phyloP scores from a whole-genome alignment of 23 tunicate genomes.

The Halocynthia roretzi region DNA sequence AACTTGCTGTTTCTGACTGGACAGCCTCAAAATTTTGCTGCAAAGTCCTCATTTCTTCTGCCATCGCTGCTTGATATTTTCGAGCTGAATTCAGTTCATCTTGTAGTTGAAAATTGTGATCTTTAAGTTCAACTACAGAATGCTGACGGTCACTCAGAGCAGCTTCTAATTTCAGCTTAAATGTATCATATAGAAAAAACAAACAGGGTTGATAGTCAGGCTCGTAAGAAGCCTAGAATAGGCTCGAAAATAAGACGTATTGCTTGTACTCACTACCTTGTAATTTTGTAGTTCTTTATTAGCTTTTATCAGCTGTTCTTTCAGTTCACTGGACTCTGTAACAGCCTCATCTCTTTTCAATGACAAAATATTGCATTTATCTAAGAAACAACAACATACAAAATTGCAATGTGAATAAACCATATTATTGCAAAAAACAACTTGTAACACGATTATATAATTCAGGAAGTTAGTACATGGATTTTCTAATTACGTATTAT shows the following conservation, averaged over 20 bases:
- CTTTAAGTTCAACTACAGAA: conserved; percentile 42
- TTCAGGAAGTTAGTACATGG: no score
- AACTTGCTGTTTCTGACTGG: conserved; percentile 20
- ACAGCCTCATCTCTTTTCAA: conserved; percentile 47
- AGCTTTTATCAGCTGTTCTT: conserved; percentile 22
- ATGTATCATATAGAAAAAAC: neutral
- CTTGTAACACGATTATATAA: no score
- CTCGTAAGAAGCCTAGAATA: neutral
- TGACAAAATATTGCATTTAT: conserved; percentile 27
- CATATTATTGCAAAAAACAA: neutral
- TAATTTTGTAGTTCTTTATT: conserved; percentile 26
- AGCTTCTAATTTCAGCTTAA: conserved; percentile 53
- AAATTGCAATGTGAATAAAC: neutral
- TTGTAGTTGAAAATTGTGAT: conserved; percentile 19
- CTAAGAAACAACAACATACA: conserved; percentile 11
- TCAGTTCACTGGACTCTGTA: conserved; percentile 18
- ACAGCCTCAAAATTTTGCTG: conserved; percentile 19
- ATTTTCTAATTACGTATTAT: no score
- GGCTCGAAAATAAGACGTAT: neutral
- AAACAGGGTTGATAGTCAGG: neutral
- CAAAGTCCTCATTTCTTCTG: neutral
- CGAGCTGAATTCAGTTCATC: neutral
- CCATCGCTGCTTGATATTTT: neutral
- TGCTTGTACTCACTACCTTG: conserved; percentile 22
- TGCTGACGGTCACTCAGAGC: conserved; percentile 9